Conservation (phyloP, 2,888 invertebrate genomes). For the Auanema sp. region DNA sequence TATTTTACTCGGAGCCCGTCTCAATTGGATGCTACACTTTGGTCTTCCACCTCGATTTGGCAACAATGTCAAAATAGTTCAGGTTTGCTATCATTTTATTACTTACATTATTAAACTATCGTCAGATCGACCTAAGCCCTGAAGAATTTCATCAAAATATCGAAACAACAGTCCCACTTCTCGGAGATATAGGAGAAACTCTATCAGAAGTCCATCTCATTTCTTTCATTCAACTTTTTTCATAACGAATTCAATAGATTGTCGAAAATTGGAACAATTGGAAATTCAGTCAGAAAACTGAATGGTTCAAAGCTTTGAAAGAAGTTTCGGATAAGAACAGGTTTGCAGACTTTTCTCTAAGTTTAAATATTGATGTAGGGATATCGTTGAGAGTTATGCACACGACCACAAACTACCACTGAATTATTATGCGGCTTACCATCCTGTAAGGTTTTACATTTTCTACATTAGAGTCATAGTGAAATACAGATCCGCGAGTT, state of each 20-base stretch:
- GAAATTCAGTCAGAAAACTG: conserved; percentile 34
- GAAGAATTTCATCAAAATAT: conserved; percentile 93
- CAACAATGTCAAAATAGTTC: conserved; percentile 82
- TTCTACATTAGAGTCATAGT: neutral
- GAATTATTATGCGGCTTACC: conserved; percentile 91
- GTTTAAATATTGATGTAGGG: neutral
- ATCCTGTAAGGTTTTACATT: conserved; percentile 71
- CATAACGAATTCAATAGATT: neutral
- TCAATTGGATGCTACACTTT: conserved; percentile 98
- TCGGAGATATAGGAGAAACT: conserved; percentile 73
- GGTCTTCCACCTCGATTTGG: conserved; percentile 84
- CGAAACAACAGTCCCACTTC: conserved; percentile 77
- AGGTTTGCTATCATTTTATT: no score
- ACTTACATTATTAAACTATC: conserved; percentile 40
- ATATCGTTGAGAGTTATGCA: conserved; percentile 71
- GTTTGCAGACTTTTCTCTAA: neutral
- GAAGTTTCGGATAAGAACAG: conserved; percentile 50
- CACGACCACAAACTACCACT: conserved; percentile 77
- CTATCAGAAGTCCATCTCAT: conserved; percentile 17
- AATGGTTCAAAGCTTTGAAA: conserved; percentile 45
- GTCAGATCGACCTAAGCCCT: conserved; percentile 79
- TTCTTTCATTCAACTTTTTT: neutral
- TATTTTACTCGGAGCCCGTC: conserved; percentile 82
- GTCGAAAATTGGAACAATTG: conserved; percentile 29
- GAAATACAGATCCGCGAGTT: conserved; percentile 50